Conservation (phyloP, 1,140 invertebrate genomes). For the Wiebesia pumilae region DNA sequence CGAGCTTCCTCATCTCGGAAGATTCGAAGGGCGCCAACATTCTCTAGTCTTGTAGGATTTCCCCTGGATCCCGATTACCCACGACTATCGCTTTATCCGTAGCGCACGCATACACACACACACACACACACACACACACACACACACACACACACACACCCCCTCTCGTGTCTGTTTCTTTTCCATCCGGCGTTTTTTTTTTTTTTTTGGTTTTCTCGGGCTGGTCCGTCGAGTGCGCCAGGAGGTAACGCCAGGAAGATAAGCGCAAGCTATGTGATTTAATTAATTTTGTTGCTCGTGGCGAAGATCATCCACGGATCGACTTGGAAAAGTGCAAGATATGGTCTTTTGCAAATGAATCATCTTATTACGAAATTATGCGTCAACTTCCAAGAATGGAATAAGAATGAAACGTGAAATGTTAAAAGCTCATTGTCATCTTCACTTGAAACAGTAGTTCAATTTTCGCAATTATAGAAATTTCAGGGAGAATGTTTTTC, state of each 20-base stretch:
- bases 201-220: not conserved
- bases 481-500: not conserved
- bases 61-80: not conserved
- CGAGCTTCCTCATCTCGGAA: not conserved
- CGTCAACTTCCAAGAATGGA: no score
- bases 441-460: no score
- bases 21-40: not conserved
- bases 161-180: not conserved
- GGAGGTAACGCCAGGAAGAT: not conserved
- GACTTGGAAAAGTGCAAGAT: no score
- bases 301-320: no score
- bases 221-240: not conserved
- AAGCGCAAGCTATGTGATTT: not conserved
- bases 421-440: no score
- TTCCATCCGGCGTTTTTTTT: not conserved
- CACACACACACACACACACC: no score
- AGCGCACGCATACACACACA: no score
- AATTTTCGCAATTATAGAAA: no score
- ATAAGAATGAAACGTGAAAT: no score
- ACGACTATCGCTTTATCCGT: not conserved
- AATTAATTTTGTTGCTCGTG: not conserved
- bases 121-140: no score
- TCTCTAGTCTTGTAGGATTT: conserved; percentile 15
- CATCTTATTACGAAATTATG: no score
- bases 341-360: no score